Evolutionary conservation across 2,797 vertebrate species (phyloP).

Genomic region (Channa striata): DNA sequence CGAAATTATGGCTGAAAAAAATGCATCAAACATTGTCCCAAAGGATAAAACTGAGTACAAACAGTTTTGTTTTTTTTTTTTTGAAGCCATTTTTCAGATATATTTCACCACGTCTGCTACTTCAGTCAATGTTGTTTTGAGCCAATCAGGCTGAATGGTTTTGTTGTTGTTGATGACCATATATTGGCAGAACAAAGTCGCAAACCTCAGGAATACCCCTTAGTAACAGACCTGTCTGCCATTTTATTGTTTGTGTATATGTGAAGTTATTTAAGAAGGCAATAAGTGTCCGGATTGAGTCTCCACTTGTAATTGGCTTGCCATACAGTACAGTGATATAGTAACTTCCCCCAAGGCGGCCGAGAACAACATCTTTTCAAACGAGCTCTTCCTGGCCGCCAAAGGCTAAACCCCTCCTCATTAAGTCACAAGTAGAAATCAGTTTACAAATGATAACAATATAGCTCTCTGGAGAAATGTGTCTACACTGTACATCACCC

Average conservation of each 20-base stretch:
- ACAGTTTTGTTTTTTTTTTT: slow-evolving; percentile 20
- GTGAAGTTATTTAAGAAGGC: slow-evolving; percentile 80
- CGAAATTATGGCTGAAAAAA: slow-evolving; percentile 61
- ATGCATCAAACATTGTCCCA: slow-evolving; percentile 42
- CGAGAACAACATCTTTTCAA: slow-evolving; percentile 64
- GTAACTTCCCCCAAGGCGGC: slow-evolving; percentile 79
- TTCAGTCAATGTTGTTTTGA: slow-evolving; percentile 76
- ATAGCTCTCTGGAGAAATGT: slow-evolving; percentile 87
- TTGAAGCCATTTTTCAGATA: slow-evolving; percentile 60
- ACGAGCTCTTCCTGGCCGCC: slow-evolving; percentile 70
- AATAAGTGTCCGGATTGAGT: slow-evolving; percentile 85
- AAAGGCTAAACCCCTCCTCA: slow-evolving; percentile 78
- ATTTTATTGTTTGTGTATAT: slow-evolving; percentile 68
- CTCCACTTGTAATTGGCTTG: slow-evolving; percentile 86
- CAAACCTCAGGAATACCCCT: slow-evolving; percentile 51
- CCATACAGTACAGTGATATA: slow-evolving; percentile 91
- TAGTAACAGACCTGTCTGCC: slow-evolving; percentile 55
- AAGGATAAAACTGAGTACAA: slow-evolving; percentile 15
- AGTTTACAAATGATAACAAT: slow-evolving; percentile 87
- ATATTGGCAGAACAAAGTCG: slow-evolving; percentile 60
- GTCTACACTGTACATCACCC: slow-evolving; percentile 89
- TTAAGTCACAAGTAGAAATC: slow-evolving; percentile 87
- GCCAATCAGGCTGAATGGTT: slow-evolving; percentile 75
- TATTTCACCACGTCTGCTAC: slow-evolving; percentile 63
- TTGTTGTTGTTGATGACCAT: slow-evolving; percentile 68